Base-by-base conservation (phyloP, 2,113 vertebrate genomes). In the Carettochelys insculpta region DNA sequence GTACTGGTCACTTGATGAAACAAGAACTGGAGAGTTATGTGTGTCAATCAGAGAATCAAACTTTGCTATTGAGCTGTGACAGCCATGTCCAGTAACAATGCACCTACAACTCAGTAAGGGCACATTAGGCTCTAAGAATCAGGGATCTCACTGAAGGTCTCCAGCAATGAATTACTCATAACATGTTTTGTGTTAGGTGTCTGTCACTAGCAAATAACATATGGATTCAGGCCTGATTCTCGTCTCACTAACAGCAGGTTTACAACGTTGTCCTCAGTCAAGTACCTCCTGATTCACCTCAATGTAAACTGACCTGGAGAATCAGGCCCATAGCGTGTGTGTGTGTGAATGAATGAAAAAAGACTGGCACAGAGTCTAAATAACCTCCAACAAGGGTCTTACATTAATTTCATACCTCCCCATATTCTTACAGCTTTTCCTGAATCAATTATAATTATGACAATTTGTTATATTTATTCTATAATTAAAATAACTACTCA, bases 381-480 rank as follows among this genome's bases (percentile, higher is more conserved):
- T 88, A 50, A 93, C 45, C 56, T 58, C 71, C 83, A 89, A 77
- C 54, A 84, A 87, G 51, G 48, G 53, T 76, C 31, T 31, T 41
- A 38, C 88, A 80, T 94, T 94, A 95, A 90, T 93, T 96, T 95
- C 90, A 24, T 54, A 82, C 53, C 77, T 93, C 92, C 90, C 51
- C 85, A 92, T 89, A 83, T 91, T 68, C 88, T 96, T 83, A 81
- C 53, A 31, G 41, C 87, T 92, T 97, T 95, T 86, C 88, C 93
- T 92, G 56, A 82, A 87, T 85, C 92, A 96, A 96, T 93, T 97
- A 93, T 94, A 95, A 96, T 96, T 89, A 95, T 88, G 84, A 92
- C 91, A 91, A 97, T 95, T 96, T 96, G 80, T 94, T 96, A 88
- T 92, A 95, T 96, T 96, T 96, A 92, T 80, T 86, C 82, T 94